Evolutionary conservation across 2,113 vertebrate species (phyloP).

Genomic region (Clarias gariepinus): DNA sequence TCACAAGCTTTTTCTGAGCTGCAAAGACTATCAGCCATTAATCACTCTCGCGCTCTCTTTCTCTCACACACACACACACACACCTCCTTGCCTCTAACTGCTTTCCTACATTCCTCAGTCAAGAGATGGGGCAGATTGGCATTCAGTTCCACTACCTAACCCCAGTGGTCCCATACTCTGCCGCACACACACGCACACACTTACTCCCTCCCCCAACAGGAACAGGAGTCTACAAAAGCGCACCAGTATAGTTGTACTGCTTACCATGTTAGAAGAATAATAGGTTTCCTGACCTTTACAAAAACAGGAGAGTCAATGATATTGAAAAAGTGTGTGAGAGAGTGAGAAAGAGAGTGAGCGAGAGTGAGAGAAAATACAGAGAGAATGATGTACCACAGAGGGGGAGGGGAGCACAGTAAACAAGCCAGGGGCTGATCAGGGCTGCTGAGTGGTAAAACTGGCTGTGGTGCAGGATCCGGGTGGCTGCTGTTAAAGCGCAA

Average conservation of each 20-base stretch:
- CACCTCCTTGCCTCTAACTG: not conserved
- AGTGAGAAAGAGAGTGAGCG: too few relatives aligned
- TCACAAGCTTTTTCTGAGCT: conserved; percentile 43
- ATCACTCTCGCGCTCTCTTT: not conserved
- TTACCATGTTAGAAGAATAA: conserved; percentile 44
- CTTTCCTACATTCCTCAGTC: conserved; percentile 32
- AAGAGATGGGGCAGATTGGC: conserved; percentile 23
- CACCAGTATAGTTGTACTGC: conserved; percentile 30
- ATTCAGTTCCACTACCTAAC: conserved; percentile 43
- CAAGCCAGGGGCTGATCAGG: conserved; percentile 15
- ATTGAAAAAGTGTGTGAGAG: not conserved
- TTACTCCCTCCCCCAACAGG: not conserved
- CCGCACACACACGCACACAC: conserved; percentile 25
- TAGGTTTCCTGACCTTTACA: conserved; percentile 50
- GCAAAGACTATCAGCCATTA: conserved; percentile 32
- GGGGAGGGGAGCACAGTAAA: conserved; percentile 27
- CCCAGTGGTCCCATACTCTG: conserved; percentile 6
- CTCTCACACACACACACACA: not conserved
- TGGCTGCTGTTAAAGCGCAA: not conserved
- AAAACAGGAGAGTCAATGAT: conserved; percentile 40
- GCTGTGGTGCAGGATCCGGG: conserved; percentile 26
- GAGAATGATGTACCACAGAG: not conserved
- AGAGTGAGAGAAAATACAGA: not conserved
- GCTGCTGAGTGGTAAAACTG: conserved; percentile 26
- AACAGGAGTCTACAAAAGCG: conserved; percentile 14